Evolutionary conservation across 2,888 invertebrate species (phyloP), one percentile per base, ranked within the genome.

Genomic region (Acleris laterana): DNA sequence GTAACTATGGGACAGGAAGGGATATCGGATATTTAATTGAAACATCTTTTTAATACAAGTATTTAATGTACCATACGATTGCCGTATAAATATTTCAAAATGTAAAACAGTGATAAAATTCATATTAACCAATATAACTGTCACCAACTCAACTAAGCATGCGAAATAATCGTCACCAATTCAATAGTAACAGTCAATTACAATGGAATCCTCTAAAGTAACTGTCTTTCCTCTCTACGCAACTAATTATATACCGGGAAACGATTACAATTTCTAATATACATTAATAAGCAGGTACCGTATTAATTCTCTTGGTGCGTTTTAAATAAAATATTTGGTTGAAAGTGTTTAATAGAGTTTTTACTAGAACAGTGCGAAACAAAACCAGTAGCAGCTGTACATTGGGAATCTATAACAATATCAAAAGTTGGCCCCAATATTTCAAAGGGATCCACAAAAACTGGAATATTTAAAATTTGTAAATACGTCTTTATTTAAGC

Each of bases 41-140:
- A 90, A 89, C 87, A 75, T 84, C 81, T 68, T 28, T 74, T 79
- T 85, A 86, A 89, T 92, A 92, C 91, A 91, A 88, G 90, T 91
- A 93, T 89, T 87, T 91, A 93, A 92, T 92, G 90, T 92, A 92
- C 89, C 90, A 86, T 89, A 92, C 89, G 87, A 88, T 91, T 93
- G 90, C 86, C 87, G 89, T 93, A 93, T 93, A 93, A 93, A 93
- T 93, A 93, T 93, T 93, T 93, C 86, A 92, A 93, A 93, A 90
- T 91, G 88, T 92, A 93, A 93, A 93, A 93, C 93, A 93, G 93
- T 93, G 90, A 93, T 93, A 93, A 92, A 93, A 93, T 93, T 90
- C 90, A 91, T 89, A 90, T 82, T 83, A 92, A 91, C 89, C 88
- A 88, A 92, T 90, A 88, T 79, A 89, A 90, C 84, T 88, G 88